Conservation (phyloP, 1,140 invertebrate genomes). For the Halictus rubicundus region DNA sequence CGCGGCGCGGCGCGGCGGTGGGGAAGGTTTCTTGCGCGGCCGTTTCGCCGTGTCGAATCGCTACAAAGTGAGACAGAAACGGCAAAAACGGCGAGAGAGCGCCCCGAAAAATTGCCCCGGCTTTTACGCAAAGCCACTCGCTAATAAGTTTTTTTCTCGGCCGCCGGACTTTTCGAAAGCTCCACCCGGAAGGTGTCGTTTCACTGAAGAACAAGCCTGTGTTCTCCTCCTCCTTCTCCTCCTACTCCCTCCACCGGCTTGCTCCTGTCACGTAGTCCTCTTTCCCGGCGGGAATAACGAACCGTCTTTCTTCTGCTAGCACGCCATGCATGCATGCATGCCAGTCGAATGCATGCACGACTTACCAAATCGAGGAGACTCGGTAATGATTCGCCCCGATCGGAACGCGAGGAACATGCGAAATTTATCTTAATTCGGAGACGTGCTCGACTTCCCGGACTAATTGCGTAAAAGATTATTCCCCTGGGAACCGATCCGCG, state of each 20-base stretch:
- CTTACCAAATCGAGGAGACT: conserved; percentile 47
- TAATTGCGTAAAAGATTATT: conserved; percentile 7
- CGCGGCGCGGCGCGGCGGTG: no score
- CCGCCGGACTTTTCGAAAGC: conserved; percentile 11
- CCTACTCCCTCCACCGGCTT: no score
- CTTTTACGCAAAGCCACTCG: conserved; percentile 14
- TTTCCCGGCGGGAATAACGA: conserved; percentile 27
- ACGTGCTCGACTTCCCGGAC: conserved; percentile 21
- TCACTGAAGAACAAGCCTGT: background rate
- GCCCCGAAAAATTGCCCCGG: no score
- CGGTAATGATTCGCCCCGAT: conserved; percentile 26
- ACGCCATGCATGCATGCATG: background rate
- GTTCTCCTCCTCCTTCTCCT: no score
- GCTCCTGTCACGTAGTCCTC: conserved; percentile 22
- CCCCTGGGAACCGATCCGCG: background rate
- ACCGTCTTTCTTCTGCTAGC: conserved; percentile 25
- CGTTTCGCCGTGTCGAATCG: conserved; percentile 13
- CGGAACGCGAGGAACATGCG: conserved; percentile 12
- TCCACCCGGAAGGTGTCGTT: conserved; percentile 10
- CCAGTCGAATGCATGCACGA: conserved; percentile 37
- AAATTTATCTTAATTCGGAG: conserved; percentile 36
- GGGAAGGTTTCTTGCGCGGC: background rate
- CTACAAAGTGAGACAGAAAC: background rate
- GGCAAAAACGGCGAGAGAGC: background rate
- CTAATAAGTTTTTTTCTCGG: conserved; percentile 3